Conservation (phyloP, 2,888 invertebrate species). For the Himalopsyche kuldschensis region DNA sequence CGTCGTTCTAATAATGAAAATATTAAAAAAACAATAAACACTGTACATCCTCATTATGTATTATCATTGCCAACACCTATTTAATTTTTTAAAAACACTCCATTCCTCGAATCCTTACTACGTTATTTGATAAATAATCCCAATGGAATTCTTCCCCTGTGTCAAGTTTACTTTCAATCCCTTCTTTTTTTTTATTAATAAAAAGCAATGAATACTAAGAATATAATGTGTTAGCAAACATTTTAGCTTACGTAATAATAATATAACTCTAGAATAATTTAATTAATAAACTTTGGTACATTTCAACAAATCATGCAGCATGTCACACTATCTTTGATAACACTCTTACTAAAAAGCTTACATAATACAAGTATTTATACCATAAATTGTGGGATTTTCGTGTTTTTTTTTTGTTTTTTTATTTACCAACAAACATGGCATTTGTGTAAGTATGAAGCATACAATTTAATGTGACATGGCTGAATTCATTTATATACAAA, state of each 20-base stretch:
- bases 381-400: neutral
- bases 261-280: constrained; percentile 2
- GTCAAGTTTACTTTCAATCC: neutral
- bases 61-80: neutral
- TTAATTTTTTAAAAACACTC: neutral
- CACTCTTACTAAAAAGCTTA: constrained; percentile 4
- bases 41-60: neutral
- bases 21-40: neutral
- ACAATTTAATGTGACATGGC: constrained; percentile 14
- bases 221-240: neutral
- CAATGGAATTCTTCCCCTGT: neutral
- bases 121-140: neutral
- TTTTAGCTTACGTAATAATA: neutral
- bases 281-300: constrained; percentile 37
- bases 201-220: neutral
- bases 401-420: neutral
- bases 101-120: neutral
- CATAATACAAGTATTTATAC: neutral
- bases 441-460: neutral
- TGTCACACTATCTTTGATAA: constrained; percentile 21
- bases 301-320: constrained; percentile 33
- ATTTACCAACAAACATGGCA: neutral
- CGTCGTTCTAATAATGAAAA: neutral
- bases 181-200: neutral
- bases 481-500: constrained; percentile 25